Base-by-base conservation (phyloP, 2,888 invertebrate genomes). In the Branchipolynoe longqiensis region DNA sequence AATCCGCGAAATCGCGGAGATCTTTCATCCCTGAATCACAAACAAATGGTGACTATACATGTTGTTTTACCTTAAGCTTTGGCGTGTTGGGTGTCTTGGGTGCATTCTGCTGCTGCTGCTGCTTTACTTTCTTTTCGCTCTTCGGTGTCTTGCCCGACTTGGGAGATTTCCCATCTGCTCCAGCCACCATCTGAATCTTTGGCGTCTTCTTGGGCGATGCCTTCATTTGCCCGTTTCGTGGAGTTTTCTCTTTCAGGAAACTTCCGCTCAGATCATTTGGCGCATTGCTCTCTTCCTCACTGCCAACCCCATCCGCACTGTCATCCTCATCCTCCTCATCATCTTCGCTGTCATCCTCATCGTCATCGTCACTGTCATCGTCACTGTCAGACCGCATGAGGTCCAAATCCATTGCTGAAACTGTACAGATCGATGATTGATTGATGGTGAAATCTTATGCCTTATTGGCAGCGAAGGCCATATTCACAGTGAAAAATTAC, bases 351-450 rank as follows among this genome's bases (percentile, higher is more conserved):
- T 82, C 78, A n/a, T 87, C 85, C 22, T 87, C 86, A 31, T 86
- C 85, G 18, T 94, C 94, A 18, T 94, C 94, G 89, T 95, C 95
- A 91, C 95, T 94, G 82, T 93, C 94, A 41, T 94, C 94, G 40
- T 91, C 91, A 18, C 91, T 91, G 14, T 90, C 86, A 54, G 25
- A 78, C 91, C 2, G 88, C 83, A 31, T 88, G 85, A 33, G 56
- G 22, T 48, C 84, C 87, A 31, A 89, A 89, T 74, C 54, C 85
- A 25, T 86, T 31, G 25, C 62, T 62, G 62, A n/a, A 62, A 62
- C 56, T 56, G 31, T 48, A 12, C 48, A 12, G 48, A 18, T 48
- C 18, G 48, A 48, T 48, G 48, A 12, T 8, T 8, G 48, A 48
- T n/a, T n/a, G n/a, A n/a, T n/a, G n/a, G n/a, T n/a, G n/a, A n/a